These are phyloP conservation scores for Eristalinus sepulchralis DNA, from an alignment of 2,888 invertebrate genomes.

Conservation along the genomic window DNA sequence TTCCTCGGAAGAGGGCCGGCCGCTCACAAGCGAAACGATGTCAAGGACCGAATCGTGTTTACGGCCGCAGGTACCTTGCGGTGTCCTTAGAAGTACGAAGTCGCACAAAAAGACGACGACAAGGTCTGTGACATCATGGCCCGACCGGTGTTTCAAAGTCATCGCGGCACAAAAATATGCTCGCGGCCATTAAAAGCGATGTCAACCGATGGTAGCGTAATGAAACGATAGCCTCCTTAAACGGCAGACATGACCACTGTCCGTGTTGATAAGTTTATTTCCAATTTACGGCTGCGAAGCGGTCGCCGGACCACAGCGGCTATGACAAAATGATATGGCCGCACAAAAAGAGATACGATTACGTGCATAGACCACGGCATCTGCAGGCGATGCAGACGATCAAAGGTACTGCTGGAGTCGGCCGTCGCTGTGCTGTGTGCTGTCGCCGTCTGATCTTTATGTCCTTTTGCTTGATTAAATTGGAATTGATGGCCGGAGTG, in stretches of 20 bases:
- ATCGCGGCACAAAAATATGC: conserved; percentile 46
- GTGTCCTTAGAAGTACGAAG: conserved; percentile 31
- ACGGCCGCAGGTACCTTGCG: conserved; percentile 40
- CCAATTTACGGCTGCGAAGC: conserved; percentile 55
- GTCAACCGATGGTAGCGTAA: conserved; percentile 25
- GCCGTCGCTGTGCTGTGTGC: no score
- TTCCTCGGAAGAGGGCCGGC: background rate
- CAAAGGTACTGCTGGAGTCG: background rate
- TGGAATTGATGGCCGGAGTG: conserved; percentile 61
- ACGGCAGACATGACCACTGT: conserved; percentile 65
- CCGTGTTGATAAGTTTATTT: conserved; percentile 65
- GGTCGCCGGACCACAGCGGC: background rate
- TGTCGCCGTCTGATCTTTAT: conserved; percentile 55
- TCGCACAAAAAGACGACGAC: background rate
- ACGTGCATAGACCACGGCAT: background rate
- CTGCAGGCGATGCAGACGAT: background rate
- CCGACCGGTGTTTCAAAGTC: conserved; percentile 59
- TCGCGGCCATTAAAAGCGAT: conserved; percentile 54
- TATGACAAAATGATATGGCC: background rate
- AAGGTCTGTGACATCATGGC: conserved; percentile 28
- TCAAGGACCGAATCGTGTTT: conserved; percentile 44
- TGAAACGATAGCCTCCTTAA: conserved; percentile 68
- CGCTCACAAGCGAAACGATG: background rate
- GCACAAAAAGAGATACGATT: background rate
- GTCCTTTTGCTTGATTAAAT: conserved; percentile 69